Conservation (phyloP, 2,113 vertebrate species). For the Aleadryas rufinucha region DNA sequence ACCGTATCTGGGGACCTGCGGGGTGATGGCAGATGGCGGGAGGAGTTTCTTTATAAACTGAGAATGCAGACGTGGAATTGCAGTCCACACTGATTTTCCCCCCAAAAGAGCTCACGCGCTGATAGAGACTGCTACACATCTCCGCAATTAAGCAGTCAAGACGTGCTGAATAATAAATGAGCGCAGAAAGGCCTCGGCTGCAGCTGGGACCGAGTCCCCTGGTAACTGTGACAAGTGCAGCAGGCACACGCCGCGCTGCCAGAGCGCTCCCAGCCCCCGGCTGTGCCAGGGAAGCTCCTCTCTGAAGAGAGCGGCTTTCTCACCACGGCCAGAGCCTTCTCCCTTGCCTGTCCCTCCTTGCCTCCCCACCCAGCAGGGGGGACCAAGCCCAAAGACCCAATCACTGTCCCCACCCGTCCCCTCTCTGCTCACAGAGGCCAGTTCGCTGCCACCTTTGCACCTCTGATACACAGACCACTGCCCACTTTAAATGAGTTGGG, state of each 20-base stretch:
- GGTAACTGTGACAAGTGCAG: background rate
- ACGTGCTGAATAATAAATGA: constrained; percentile 15
- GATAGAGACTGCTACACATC: background rate
- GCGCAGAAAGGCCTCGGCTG: background rate
- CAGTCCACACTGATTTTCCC: background rate
- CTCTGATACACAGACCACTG: accelerated
- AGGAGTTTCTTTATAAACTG: background rate
- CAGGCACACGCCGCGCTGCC: background rate
- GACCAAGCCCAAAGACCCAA: accelerated
- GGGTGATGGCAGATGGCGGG: background rate
- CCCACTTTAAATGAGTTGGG: accelerated
- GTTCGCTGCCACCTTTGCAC: background rate
- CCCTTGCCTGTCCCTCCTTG: background rate
- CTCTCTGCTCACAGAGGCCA: background rate
- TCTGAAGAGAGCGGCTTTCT: accelerated
- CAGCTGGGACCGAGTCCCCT: background rate
- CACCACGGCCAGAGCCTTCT: accelerated
- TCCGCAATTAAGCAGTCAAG: constrained; percentile 23
- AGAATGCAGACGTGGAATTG: background rate
- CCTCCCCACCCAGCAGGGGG: background rate
- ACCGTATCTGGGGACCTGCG: background rate
- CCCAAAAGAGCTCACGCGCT: background rate
- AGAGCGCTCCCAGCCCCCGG: background rate
- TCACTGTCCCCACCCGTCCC: background rate
- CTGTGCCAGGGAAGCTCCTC: background rate